Evolutionary conservation across 2,888 invertebrate genomes (phyloP), one percentile per base, ranked within the genome.

Genomic region (Mylabris sibirica): DNA sequence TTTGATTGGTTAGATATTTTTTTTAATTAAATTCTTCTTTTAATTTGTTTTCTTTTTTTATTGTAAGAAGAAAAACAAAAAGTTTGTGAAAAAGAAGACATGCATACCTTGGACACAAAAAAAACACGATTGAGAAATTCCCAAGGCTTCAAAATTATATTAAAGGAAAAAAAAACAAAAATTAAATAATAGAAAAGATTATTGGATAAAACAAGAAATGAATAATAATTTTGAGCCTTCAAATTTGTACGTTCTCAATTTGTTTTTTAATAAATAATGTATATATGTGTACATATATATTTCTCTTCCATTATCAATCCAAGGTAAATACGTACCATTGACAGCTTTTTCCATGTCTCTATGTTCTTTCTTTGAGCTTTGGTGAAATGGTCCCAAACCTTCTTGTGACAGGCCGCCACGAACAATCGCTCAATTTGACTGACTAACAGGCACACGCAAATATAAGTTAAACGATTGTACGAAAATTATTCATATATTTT

Each of bases 371-470:
- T 90, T 88, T 98, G 98, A 81, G 97, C 95, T 90, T 98, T 98
- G 88, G 97, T 97, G 92, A 98, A 98, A 92, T 98, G 98, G 92
- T 98, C 98, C 98, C 98, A 98, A 87, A 96, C 96, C 88, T 97
- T 97, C 92, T 98, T 97, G 89, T 97, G 97, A 87, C 93, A 93
- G 85, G 97, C 96, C 83, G 96, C 94, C 87, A 90, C 89, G 91
- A 98, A 97, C 88, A 98, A 96, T 90, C 95, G 94, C 93, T 96
- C 97, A 90, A 98, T 97, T 93, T 97, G 97, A 92, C 95, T 94
- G 93, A 98, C 98, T 98, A 94, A 87, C 87, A 84, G 81, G 83
- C 83, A 84, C 84, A 84, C 84, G 82, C 83, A 84, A 83, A 84
- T 82, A 82, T 80, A 78, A 77, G 81, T 81, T 82, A 81, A 81